Evolutionary conservation across 37 sponge, comb jelly and placozoan species (phyloP), one percentile per base, ranked within the genome.

Genomic region (Petrosia ficiformis): DNA sequence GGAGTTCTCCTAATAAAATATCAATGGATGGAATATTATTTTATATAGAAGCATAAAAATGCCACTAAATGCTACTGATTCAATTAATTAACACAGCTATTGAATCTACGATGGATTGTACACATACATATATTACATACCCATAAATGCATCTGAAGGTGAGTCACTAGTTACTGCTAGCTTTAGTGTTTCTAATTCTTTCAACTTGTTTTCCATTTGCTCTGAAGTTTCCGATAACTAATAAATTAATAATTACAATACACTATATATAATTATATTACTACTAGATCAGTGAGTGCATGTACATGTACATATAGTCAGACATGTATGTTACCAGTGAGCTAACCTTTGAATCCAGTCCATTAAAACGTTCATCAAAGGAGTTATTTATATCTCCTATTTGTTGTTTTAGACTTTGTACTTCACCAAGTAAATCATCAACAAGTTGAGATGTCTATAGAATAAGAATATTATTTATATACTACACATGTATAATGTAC

Each of bases 341-440:
- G 33, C 65, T 31, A 8, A 31, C 33, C 65, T 64, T 31, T 6
- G 8, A 11, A 64, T 25, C 24, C 10, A 64, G 33, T 6, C 21
- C 8, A 19, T 77, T 29, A 54, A 21, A 19, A 48, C 14, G 54
- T 19, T 48, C 14, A 48, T 35, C 70, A 33, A 69, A 8, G 6
- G 70, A 21, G 29, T 69, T 70, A 32, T 75, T 67, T 36, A 82
- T 42, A 36, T 82, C 74, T 25, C 58, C 35, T n/a, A 74, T 35
- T 4, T 76, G 60, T 26, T 76, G 71, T 70, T 70, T 85, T 26
- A 82, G 39, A 0, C 38, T 56, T 29, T 82, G 77, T 14, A 90
- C 34, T 44, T 90, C 83, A 26, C 87, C 91, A 0, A 90, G 70
- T 24, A 90, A 57, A 25, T 86, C 83, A 74, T 90, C 91, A 32